phyloP scores from a whole-genome alignment of 1,140 invertebrate genomes.

The Drosophila erecta region DNA sequence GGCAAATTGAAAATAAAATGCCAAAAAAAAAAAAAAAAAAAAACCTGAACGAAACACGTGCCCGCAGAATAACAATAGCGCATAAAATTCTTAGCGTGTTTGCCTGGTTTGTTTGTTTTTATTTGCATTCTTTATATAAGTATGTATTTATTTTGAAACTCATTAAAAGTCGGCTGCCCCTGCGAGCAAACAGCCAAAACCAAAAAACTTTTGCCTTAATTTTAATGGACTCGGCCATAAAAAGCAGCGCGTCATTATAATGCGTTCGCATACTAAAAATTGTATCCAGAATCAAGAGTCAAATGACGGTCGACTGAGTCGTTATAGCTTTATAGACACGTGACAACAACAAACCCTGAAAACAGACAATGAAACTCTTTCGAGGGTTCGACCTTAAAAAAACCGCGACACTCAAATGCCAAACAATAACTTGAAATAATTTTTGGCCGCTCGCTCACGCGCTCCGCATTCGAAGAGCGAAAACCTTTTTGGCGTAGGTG shows the following conservation, averaged over 20 bases:
- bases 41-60: conserved; percentile 45
- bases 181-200: conserved; percentile 1
- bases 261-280: conserved; percentile 79
- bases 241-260: conserved; percentile 73
- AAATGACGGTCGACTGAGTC: conserved; percentile 47
- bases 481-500: conserved; percentile 67
- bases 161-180: conserved; percentile 58
- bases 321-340: conserved; percentile 69
- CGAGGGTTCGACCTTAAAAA: conserved; percentile 43
- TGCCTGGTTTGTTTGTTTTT: conserved; percentile 46
- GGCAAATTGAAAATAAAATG: conserved; percentile 68
- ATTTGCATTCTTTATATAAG: conserved; percentile 53
- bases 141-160: conserved; percentile 61
- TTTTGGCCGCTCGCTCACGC: conserved; percentile 14
- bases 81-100: conserved; percentile 43
- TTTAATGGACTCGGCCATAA: conserved; percentile 77
- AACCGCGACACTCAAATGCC: conserved; percentile 69
- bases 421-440: conserved; percentile 72
- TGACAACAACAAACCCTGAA: conserved; percentile 70
- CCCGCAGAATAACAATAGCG: conserved; percentile 47
- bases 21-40: conserved; percentile 1
- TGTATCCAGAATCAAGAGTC: conserved; percentile 64
- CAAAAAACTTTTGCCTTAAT: conserved; percentile 78
- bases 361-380: conserved; percentile 73
- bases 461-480: conserved; percentile 8